Base-by-base conservation (phyloP, 2,113 vertebrate species). In the Anser brachyrhynchus region DNA sequence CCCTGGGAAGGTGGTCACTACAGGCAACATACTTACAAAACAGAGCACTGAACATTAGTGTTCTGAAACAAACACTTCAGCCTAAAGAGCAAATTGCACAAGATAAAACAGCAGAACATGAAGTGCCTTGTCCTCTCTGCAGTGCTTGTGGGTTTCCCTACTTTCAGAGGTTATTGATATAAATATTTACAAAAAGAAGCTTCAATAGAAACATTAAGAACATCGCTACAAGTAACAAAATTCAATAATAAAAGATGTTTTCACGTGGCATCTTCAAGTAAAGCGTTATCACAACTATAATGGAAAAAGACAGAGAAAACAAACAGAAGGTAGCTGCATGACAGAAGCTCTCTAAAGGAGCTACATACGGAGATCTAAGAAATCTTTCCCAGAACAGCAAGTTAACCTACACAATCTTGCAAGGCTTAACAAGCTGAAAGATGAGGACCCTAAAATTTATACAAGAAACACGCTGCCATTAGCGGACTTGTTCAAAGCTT, bases 31-130 rank as follows among this genome's bases (percentile, higher is more conserved):
- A 55, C 19, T 76, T 35, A 54, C 31, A 80, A 66, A 87, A 89
- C 0, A 6, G 6, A 74, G 39, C 20, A 78, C 18, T 3, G 10
- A 87, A 66, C 6, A 13, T 5, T 1, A 35, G 19, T 0, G 2
- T 39, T 66, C 59, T 57, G 17, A 58, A 52, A 62, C 1, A 11
- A 13, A 25, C 33, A 84, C 14, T 37, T 79, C 54, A 20, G 67
- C 4, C 4, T 46, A n/a, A 85, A 64, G 19, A 59, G 23, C 2
- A 2, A 94, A 69, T 28, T 58, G 37, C 14, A 62, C 39, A 87
- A 49, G 22, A 43, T 20, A 46, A 39, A 64, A 46, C 3, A 29
- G 33, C 37, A 67, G 23, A 94, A 62, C 15, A 29, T 46, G 7
- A 58, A 73, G 11, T 26, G 49, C 31, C 25, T 41, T 46, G 13